Evolutionary conservation across 2,113 vertebrate species (phyloP), one percentile per base, ranked within the genome.

Genomic region (Vulpes lagopus): DNA sequence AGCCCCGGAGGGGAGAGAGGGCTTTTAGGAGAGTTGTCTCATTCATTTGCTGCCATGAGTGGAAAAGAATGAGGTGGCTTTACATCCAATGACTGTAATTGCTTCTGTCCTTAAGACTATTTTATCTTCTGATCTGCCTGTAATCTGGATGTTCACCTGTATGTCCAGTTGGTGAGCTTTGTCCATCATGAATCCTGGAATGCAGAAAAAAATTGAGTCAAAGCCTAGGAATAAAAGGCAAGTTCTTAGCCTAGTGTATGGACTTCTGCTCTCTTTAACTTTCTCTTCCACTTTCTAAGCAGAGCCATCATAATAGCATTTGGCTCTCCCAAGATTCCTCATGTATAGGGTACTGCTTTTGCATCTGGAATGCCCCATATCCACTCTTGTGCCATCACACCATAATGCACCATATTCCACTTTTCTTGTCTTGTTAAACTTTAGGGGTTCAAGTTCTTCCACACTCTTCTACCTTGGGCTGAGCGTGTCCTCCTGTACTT

Each of bases 1-100:
- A 1, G 0, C 0, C 7, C 43, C 1, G 43, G 43, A 30, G 49
- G 1, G n/a, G 43, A 64, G 55, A n/a, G 15, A 84, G 20, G 11
- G 32, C 23, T 43, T 43, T 43, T 43, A 43, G 43, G 43, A 43
- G 43, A 43, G 43, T 43, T 8, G 6, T 43, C 43, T 32, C 32
- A 22, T 23, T 38, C 9, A 14, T 14, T 59, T 3, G 22, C 71
- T 85, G 19, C 71, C 51, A 10, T 51, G 62, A 65, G 17, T 65
- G 83, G n/a, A 15, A 57, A 88, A 59, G 67, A 69, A 43, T 1
- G 5, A 85, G 35, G 25, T 62, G 22, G 65, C 43, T 76, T 81
- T 94, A 43, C 8, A 89, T 11, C 17, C 73, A n/a, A 8, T 60
- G 49, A 5, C 20, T 94, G 32, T 85, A 59, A 65, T 76, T 43